Evolutionary conservation across 1,140 invertebrate species (phyloP).

Genomic region (Zaprionus tsacasi): DNA sequence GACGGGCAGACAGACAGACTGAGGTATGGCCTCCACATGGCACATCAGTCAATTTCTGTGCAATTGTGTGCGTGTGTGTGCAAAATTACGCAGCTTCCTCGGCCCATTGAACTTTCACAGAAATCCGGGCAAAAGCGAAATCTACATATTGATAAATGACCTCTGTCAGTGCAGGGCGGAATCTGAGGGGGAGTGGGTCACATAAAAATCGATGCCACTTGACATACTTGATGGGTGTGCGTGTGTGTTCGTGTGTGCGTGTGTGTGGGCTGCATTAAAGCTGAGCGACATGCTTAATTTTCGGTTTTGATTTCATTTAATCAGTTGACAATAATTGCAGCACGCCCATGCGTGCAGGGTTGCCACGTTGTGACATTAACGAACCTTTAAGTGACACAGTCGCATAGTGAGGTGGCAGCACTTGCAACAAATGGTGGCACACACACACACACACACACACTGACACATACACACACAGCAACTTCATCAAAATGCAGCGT

Average conservation of each 20-base stretch:
- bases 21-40: constrained; percentile 46
- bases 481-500: constrained; percentile 68
- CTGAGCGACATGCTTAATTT: constrained; percentile 14
- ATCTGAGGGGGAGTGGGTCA: constrained; percentile 6
- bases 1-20: constrained; percentile 29
- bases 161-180: constrained; percentile 25
- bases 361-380: constrained; percentile 45
- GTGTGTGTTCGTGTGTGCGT: neutral
- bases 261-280: constrained; percentile 22
- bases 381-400: constrained; percentile 65
- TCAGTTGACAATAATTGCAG: constrained; percentile 58
- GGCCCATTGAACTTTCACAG: constrained; percentile 61
- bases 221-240: constrained; percentile 43
- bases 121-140: constrained; percentile 43
- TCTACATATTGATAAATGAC: constrained; percentile 82
- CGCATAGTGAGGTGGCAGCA: constrained; percentile 47
- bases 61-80: constrained; percentile 55
- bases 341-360: neutral
- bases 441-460: constrained; percentile 11
- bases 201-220: constrained; percentile 70
- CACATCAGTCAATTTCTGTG: constrained; percentile 78
- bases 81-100: constrained; percentile 69
- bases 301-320: constrained; percentile 73
- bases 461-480: constrained; percentile 11
- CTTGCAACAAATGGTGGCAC: constrained; percentile 57